A percentile compares a stretch with the other conserved stretches of the same genome.
phyloP scores from a whole-genome alignment of 2,797 vertebrate genomes.

The Chelon auratus region DNA sequence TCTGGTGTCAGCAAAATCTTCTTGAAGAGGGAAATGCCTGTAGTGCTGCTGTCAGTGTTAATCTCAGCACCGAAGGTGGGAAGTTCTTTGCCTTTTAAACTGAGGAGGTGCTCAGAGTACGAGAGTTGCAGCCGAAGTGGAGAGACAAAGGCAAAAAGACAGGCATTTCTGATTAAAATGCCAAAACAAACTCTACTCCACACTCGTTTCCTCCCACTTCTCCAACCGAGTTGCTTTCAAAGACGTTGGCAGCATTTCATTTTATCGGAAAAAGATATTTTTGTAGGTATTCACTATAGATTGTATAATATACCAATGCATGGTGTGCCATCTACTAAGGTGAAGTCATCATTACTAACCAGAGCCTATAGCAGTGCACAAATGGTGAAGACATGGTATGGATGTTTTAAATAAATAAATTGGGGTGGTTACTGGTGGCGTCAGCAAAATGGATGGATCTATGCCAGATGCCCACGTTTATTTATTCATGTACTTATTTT shows the following conservation, averaged over 20 bases:
- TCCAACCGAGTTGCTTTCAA: background rate
- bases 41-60: constrained; percentile 38
- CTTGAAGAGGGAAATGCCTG: constrained; percentile 12
- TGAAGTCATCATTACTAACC: background rate
- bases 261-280: background rate
- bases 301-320: background rate
- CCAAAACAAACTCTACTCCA: constrained; percentile 10
- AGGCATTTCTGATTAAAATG: background rate
- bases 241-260: too few relatives aligned
- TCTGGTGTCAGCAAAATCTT: constrained; percentile 23
- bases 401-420: too few relatives aligned
- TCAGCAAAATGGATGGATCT: too few relatives aligned
- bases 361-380: too few relatives aligned
- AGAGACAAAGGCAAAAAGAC: background rate
- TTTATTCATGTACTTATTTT: too few relatives aligned
- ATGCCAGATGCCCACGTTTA: too few relatives aligned
- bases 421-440: too few relatives aligned
- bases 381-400: too few relatives aligned
- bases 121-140: background rate
- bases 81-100: constrained; percentile 8
- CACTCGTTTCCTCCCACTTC: background rate
- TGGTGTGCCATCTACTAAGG: too few relatives aligned
- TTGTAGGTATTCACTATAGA: background rate
- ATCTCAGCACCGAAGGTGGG: constrained; percentile 16
- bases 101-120: constrained; percentile 23